Base-by-base conservation (phyloP, 2,888 invertebrate genomes). In the Rhingia campestris region DNA sequence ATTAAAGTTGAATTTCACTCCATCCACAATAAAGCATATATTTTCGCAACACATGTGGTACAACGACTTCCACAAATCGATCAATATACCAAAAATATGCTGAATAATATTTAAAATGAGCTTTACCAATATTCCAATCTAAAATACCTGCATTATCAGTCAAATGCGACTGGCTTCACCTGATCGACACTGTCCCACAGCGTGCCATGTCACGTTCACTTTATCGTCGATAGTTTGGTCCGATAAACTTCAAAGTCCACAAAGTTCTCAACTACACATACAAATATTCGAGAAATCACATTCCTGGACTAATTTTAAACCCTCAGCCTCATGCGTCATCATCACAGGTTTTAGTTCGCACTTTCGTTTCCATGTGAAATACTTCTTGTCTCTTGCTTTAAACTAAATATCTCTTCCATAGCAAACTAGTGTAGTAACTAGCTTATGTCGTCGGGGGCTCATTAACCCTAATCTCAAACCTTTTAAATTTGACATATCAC, bases 291-390 rank as follows among this genome's bases (percentile, higher is more conserved):
- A 61, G 5, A 49, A 63, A 63, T 63, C 63, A 49, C 30, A 2
- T 39, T 4, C 22, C 4, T 49, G 49, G 37, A 49, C 30, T 22
- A n/a, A 33, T 7, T 14, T 47, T 14, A 4, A 14, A 22, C 4
- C 14, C 6, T 6, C 22, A 22, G 41, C 45, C 7, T 14, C 12
- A 4, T 35, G 45, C 35, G 61, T 61, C 45, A 45, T 6, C 6
- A 39, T 58, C 22, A 22, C 22, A 22, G 22, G 22, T 22, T 22
- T 0, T 37, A 6, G 37, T 4, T n/a, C 14, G 6, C 7, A 63
- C 6, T 22, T 49, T 47, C 63, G 63, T 63, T 63, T 63, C 63
- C 37, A 63, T 37, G 47, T 45, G 4, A 49, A 63, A 47, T 4
- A 37, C 14, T n/a, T n/a, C 12, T 14, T 14, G 4, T 32, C 3